Percentiles rank a stretch among this genome's conserved stretches.
Conservation (phyloP, 1,140 invertebrate species). For the Thalassaphorura encarpata region DNA sequence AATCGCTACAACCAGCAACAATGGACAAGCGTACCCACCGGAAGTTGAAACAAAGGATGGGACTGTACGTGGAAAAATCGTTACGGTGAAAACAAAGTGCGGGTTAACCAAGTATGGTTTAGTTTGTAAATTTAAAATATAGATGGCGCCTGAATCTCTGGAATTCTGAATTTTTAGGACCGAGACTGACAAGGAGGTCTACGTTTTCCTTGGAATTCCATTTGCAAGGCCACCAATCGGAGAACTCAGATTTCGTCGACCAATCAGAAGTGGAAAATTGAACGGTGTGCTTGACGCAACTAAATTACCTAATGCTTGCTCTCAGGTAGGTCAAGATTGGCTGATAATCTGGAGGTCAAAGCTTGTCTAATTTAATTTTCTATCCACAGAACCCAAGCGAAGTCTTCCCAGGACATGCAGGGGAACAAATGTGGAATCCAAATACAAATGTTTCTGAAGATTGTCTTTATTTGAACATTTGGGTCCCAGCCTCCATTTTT, state of each 20-base stretch:
- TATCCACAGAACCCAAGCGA: neutral
- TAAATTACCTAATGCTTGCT: constrained; percentile 67
- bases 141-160: no score
- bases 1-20: no score
- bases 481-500: constrained; percentile 57
- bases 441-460: constrained; percentile 87
- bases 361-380: neutral
- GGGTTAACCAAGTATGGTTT: neutral
- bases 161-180: neutral
- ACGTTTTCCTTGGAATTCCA: constrained; percentile 85
- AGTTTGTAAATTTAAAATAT: no score
- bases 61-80: neutral
- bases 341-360: neutral
- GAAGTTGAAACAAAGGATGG: neutral
- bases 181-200: constrained; percentile 60
- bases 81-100: neutral
- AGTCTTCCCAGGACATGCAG: constrained; percentile 67
- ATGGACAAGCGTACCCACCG: no score
- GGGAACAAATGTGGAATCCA: constrained; percentile 93
- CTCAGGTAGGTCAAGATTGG: constrained; percentile 12
- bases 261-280: constrained; percentile 74
- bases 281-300: constrained; percentile 68
- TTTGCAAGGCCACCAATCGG: constrained; percentile 83
- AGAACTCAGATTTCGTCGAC: constrained; percentile 72
- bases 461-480: constrained; percentile 85